These are phyloP conservation scores for Platyrinchus mystaceus DNA, from an alignment of 2,797 vertebrate genomes.

Conservation along the genomic window DNA sequence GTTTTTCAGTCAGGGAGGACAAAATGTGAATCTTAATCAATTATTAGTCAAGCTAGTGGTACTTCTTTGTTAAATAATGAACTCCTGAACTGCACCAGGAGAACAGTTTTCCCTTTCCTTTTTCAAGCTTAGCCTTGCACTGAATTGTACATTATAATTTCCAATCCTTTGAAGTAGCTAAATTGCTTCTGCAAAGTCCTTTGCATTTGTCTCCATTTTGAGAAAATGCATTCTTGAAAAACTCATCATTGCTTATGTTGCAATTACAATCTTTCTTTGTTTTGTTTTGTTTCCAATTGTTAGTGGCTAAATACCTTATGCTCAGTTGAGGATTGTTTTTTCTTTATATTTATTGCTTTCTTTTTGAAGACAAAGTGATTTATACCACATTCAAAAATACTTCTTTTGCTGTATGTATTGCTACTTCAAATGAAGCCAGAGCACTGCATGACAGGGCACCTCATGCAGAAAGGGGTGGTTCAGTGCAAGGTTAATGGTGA, in stretches of 20 bases:
- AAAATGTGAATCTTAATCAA: conserved; percentile 13
- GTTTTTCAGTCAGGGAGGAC: neutral
- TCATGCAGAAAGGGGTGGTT: conserved; percentile 42
- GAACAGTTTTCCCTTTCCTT: conserved; percentile 10
- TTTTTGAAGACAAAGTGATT: neutral
- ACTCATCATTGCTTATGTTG: conserved; percentile 2
- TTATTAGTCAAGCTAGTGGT: conserved; percentile 17
- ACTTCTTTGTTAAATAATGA: conserved; percentile 25
- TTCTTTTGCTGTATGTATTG: neutral
- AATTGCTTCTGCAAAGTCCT: conserved; percentile 43
- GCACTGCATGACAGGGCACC: conserved; percentile 3
- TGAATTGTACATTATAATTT: conserved; percentile 42
- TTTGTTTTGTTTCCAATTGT: neutral
- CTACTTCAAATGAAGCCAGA: neutral
- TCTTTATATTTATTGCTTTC: neutral
- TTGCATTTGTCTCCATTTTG: conserved; percentile 23
- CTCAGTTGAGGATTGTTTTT: neutral
- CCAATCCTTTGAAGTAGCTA: conserved; percentile 27
- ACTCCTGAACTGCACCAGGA: neutral
- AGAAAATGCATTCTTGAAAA: conserved; percentile 13
- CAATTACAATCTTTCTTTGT: neutral
- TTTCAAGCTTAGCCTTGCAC: conserved; percentile 35
- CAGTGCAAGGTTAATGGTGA: conserved; percentile 65
- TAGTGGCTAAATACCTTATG: conserved; percentile 14
- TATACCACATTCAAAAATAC: neutral